Base-by-base conservation (phyloP, 2,797 vertebrate species). In the Malurus leucopterus region DNA sequence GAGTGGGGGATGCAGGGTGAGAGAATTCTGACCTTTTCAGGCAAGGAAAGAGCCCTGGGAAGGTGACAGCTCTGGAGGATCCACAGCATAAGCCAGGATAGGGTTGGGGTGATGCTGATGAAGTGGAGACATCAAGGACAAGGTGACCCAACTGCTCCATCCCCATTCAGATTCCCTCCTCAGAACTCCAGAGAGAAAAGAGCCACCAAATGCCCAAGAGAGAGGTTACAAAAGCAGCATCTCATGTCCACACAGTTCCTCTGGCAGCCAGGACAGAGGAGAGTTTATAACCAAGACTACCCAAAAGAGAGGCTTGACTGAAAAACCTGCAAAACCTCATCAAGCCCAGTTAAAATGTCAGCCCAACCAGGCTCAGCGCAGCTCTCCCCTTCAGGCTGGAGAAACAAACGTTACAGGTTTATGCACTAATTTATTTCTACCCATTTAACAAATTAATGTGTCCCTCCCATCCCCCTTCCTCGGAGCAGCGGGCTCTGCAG, bases 141-240 rank as follows among this genome's bases (percentile, higher is more conserved):
- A 70, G 20, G 21, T 73, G 57, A 74, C 16, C 30, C 32, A n/a
- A 9, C 2, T 0, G 0, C 14, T 13, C 29, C 5, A 0, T 1
- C 18, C 19, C 22, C 26, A 70, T 55, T 20, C 23, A 29, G 46
- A 22, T 4, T 51, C 9, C 54, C 24, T 61, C 12, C 32, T 15
- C 30, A 77, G 11, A 5, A 24, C 26, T n/a, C 15, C 8, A 12
- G 8, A 13, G 24, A 68, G 30, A 50, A 73, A 63, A 68, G 20
- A 62, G 24, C 24, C 50, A 69, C 19, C 43, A 62, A 47, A n/a
- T 0, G 5, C 19, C 22, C 6, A 26, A 24, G 8, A 1, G 7
- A 69, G 23, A 32, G 13, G 24, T 38, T 54, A 90, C 49, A 67
- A 79, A 53, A 73, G 62, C n/a, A 64, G 46, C 13, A 40, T 6